phyloP scores from a whole-genome alignment of 2,888 invertebrate genomes.

The Acleris literana region DNA sequence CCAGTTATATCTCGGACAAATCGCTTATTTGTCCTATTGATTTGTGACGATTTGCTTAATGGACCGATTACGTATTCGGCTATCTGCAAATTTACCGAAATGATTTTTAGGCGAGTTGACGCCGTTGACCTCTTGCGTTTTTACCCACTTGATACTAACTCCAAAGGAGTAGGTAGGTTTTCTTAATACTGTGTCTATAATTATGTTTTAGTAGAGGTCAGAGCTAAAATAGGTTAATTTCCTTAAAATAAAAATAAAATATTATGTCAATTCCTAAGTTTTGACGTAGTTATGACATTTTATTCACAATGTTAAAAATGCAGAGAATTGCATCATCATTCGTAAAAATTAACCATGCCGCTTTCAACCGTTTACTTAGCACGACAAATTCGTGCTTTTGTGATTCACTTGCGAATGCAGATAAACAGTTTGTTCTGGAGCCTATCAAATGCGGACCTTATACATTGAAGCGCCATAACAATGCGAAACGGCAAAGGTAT shows the following conservation, averaged over 20 bases:
- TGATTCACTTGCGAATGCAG: slow-evolving; percentile 41
- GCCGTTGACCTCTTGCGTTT: too few relatives aligned
- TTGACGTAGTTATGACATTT: slow-evolving; percentile 2
- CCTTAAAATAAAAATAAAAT: not conserved
- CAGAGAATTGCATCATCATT: slow-evolving; percentile 26
- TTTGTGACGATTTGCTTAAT: too few relatives aligned
- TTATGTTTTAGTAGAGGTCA: too few relatives aligned
- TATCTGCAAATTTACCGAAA: too few relatives aligned
- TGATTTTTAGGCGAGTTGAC: too few relatives aligned
- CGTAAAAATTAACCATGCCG: slow-evolving; percentile 20
- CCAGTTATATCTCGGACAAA: too few relatives aligned
- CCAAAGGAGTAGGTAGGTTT: too few relatives aligned
- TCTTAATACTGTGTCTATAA: too few relatives aligned
- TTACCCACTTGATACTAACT: too few relatives aligned
- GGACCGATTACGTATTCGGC: too few relatives aligned
- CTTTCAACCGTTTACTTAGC: slow-evolving; percentile 22
- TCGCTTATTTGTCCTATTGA: too few relatives aligned
- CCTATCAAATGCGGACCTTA: slow-evolving; percentile 48
- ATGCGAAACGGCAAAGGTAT: slow-evolving; percentile 58
- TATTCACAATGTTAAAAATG: slow-evolving; percentile 8
- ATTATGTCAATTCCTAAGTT: not conserved
- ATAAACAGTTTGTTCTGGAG: slow-evolving; percentile 56
- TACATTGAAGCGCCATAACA: slow-evolving; percentile 66
- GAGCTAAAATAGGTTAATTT: too few relatives aligned
- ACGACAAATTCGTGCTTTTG: slow-evolving; percentile 7